phyloP scores from a whole-genome alignment of 2,888 invertebrate species.

The Lasius platythorax region DNA sequence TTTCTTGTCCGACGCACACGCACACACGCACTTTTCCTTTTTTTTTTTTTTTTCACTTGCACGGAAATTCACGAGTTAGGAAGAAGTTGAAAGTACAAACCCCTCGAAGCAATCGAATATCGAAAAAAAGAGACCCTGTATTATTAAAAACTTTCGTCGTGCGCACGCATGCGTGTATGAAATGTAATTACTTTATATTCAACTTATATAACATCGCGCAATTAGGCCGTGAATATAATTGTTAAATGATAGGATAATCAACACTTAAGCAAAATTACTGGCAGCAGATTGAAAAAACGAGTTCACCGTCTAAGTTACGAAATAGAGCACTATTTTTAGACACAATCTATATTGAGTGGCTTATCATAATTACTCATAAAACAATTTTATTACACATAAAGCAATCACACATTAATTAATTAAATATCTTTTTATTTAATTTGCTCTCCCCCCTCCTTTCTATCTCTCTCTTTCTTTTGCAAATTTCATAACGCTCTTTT shows the following conservation, averaged over 20 bases:
- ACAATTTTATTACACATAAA: neutral
- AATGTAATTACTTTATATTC: conserved; percentile 1
- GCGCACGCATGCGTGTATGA: neutral
- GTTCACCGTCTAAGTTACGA: neutral
- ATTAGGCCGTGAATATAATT: conserved; percentile 17
- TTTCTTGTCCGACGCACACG: neutral
- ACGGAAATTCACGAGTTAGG: conserved; percentile 28
- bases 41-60: conserved; percentile 29
- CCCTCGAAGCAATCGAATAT: conserved; percentile 18
- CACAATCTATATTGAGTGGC: neutral
- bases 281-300: neutral
- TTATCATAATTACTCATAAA: neutral
- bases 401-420: neutral
- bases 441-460: neutral
- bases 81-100: conserved; percentile 27
- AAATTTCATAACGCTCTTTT: neutral
- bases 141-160: conserved; percentile 4
- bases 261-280: neutral
- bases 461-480: neutral
- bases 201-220: conserved; percentile 1
- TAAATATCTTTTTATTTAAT: neutral
- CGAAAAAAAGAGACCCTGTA: conserved; percentile 1
- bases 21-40: conserved; percentile 4
- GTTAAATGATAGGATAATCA: conserved; percentile 9
- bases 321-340: neutral